Base-by-base conservation (phyloP, 30 jellyfish, hydroid and myxozoan species). In the Clytia hemisphaerica region DNA sequence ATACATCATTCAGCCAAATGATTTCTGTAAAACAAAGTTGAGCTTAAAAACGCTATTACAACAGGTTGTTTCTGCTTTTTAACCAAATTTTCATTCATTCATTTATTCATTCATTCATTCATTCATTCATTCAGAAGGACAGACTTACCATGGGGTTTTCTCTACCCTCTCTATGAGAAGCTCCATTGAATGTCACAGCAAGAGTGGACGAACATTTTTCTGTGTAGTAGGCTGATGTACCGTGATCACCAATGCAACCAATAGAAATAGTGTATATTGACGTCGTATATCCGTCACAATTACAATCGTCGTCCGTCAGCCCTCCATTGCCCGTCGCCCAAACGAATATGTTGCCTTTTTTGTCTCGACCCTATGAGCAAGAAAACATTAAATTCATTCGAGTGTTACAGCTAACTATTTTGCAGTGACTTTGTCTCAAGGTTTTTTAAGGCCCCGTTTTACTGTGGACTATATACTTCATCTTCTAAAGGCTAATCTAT, bases 311-410 rank as follows among this genome's bases (percentile, higher is more conserved):
- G 70, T 91, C 99, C 19, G 99, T 91, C 73, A 91, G 65, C 14
- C 99, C 99, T 19, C 99, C 99, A 66, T 91, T 91, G 0, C 99
- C 99, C n/a, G 99, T 91, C 19, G 99, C 99, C 99, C 99, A 91
- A 7, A 91, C 85, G 70, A 61, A 91, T 6, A 91, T 78, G 12
- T 95, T 83, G 53, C 99, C 99, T 4, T 83, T 83, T n/a, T 68
- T 66, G 54, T 91, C 78, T 47, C 99, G 68, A 1, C 99, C 99
- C 95, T 89, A 48, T 49, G 6, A 26, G 33, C 46, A 21, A 34
- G 3, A 4, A 16, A 64, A 1, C 14, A 0, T 16, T 40, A 25
- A 61, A 24, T 21, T 10, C 40, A 6, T 24, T n/a, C n/a, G n/a
- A 42, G 12, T 42, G 53, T 42, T 9, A n/a, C 53, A 42, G 53